A percentile compares a stretch with the other conserved stretches of the same genome.
Evolutionary conservation across 2,888 invertebrate genomes (phyloP).

Genomic region (Venusia cambrica): DNA sequence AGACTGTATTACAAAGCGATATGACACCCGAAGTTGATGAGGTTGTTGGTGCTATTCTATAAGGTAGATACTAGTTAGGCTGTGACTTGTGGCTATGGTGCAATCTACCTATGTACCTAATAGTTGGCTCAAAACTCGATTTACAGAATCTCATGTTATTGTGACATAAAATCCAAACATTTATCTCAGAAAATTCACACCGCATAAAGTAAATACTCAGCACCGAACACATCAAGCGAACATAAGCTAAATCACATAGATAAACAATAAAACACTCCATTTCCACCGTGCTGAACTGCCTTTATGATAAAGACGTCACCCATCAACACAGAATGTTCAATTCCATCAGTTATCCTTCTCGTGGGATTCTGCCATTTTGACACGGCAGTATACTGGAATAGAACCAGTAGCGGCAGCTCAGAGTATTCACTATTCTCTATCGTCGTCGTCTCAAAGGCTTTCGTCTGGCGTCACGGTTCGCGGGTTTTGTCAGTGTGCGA

Average conservation of each 20-base stretch:
- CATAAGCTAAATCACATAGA: constrained; percentile 31
- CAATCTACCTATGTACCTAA: not conserved
- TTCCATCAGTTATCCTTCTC: constrained; percentile 35
- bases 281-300: constrained; percentile 25
- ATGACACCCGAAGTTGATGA: no score
- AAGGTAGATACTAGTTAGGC: no score
- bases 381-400: constrained; percentile 4
- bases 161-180: not conserved
- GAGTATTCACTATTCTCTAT: constrained; percentile 1
- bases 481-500: no score
- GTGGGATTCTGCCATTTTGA: constrained; percentile 28
- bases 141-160: not conserved
- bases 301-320: constrained; percentile 37
- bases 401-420: constrained; percentile 11
- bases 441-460: no score
- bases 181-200: constrained; percentile 8
- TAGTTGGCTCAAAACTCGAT: no score
- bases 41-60: no score
- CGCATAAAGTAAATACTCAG: constrained; percentile 11
- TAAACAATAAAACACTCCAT: constrained; percentile 35
- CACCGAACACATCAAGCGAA: constrained; percentile 17
- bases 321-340: constrained; percentile 36
- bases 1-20: no score
- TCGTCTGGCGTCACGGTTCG: no score
- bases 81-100: no score